These are phyloP conservation scores for Apocrypta bakeri DNA, from an alignment of 1,140 invertebrate species.

Conservation along the genomic window DNA sequence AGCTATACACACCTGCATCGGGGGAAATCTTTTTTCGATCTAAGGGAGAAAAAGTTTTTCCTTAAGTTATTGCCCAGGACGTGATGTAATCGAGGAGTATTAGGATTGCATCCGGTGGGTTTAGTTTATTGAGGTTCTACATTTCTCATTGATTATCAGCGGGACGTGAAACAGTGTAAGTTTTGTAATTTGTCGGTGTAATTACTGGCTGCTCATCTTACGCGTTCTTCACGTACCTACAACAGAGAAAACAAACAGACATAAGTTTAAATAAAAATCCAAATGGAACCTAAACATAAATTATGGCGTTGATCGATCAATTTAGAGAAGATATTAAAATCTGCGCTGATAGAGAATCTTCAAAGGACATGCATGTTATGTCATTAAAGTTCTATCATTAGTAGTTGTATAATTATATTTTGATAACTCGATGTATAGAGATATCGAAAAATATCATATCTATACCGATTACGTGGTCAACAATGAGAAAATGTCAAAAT, in stretches of 20 bases:
- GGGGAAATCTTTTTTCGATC: conserved; percentile 20
- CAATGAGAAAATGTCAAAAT: too few relatives aligned
- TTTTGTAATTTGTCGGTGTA: background rate
- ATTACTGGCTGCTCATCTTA: background rate
- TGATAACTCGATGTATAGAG: too few relatives aligned
- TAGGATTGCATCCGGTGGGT: background rate
- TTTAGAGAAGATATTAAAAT: too few relatives aligned
- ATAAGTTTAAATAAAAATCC: too few relatives aligned
- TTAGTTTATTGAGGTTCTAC: background rate
- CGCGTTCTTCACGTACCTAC: background rate
- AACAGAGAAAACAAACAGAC: background rate
- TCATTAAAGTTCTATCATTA: too few relatives aligned
- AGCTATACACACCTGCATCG: background rate
- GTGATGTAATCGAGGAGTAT: background rate
- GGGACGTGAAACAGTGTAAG: background rate
- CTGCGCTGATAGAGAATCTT: too few relatives aligned
- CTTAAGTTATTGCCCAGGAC: background rate
- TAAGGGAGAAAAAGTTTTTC: conserved; percentile 3
- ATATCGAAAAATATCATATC: too few relatives aligned
- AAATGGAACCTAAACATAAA: too few relatives aligned
- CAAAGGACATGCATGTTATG: too few relatives aligned
- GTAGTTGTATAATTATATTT: too few relatives aligned
- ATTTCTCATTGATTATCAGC: background rate
- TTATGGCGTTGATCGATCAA: too few relatives aligned
- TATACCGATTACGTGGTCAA: too few relatives aligned